A percentile compares a stretch with the other conserved stretches of the same genome.
Evolutionary conservation across 2,888 invertebrate genomes (phyloP).

Genomic region (Eilema griseolum): DNA sequence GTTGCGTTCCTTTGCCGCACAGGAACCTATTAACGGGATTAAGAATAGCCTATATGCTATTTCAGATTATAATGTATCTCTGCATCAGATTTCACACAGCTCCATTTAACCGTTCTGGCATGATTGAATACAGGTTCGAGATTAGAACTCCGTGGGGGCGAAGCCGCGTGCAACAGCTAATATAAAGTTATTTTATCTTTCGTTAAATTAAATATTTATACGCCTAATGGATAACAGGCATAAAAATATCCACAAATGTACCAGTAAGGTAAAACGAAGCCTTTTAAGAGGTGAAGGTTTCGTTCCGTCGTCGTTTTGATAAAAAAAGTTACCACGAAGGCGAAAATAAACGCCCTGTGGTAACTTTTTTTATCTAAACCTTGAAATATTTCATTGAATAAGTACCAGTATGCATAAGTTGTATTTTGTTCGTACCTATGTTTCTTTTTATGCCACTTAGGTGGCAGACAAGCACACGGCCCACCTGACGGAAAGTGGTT

Average conservation of each 20-base stretch:
- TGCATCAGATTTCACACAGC: too few relatives aligned
- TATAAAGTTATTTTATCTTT: background rate
- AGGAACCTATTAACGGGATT: too few relatives aligned
- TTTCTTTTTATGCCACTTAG: too few relatives aligned
- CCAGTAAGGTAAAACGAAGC: background rate
- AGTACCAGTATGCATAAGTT: background rate
- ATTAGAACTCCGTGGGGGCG: background rate
- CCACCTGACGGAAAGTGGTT: too few relatives aligned
- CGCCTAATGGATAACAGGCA: slow-evolving; percentile 1
- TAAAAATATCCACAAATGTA: background rate
- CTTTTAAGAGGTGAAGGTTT: background rate
- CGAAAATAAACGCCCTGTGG: slow-evolving; percentile 1
- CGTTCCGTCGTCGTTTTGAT: background rate
- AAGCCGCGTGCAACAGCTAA: background rate
- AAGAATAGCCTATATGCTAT: too few relatives aligned
- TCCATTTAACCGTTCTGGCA: too few relatives aligned
- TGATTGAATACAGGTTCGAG: too few relatives aligned
- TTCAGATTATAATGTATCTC: too few relatives aligned
- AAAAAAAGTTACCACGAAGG: background rate
- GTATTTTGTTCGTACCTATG: too few relatives aligned
- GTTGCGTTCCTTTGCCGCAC: too few relatives aligned
- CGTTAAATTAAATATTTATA: background rate
- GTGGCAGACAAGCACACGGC: too few relatives aligned
- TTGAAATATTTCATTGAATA: background rate
- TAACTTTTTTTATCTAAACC: background rate